Conservation (phyloP, 2,113 vertebrate genomes). For the Chionodraco myersi region DNA sequence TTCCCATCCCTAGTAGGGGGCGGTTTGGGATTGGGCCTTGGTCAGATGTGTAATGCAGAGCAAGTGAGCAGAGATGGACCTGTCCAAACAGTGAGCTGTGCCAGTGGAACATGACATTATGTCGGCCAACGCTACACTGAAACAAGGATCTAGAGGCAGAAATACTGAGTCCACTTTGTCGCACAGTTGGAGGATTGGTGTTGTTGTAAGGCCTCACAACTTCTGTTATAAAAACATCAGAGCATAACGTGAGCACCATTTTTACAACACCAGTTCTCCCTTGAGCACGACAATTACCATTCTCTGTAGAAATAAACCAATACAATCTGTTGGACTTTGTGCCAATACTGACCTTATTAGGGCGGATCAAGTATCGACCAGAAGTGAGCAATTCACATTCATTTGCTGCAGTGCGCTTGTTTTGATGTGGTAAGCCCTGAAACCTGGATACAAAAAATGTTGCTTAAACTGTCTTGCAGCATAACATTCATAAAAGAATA, state of each 20-base stretch:
- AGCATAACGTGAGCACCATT: background rate
- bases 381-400: conserved; percentile 5
- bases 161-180: background rate
- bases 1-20: too few species aligned
- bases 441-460: background rate
- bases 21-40: too few species aligned
- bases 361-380: background rate
- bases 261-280: background rate
- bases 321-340: background rate
- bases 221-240: background rate
- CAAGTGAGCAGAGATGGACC: conserved; percentile 25
- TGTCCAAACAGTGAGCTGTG: conserved; percentile 38
- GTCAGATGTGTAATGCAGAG: conserved; percentile 50
- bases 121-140: conserved; percentile 16
- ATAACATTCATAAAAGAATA: background rate
- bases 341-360: background rate
- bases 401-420: conserved; percentile 7
- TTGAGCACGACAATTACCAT: background rate
- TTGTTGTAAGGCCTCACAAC: background rate
- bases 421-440: background rate
- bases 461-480: background rate
- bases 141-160: conserved; percentile 14
- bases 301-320: background rate
- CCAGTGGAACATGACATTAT: conserved; percentile 28
- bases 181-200: background rate